Evolutionary conservation across 2,888 invertebrate species (phyloP).

Genomic region (Sphaeridia pumilis): DNA sequence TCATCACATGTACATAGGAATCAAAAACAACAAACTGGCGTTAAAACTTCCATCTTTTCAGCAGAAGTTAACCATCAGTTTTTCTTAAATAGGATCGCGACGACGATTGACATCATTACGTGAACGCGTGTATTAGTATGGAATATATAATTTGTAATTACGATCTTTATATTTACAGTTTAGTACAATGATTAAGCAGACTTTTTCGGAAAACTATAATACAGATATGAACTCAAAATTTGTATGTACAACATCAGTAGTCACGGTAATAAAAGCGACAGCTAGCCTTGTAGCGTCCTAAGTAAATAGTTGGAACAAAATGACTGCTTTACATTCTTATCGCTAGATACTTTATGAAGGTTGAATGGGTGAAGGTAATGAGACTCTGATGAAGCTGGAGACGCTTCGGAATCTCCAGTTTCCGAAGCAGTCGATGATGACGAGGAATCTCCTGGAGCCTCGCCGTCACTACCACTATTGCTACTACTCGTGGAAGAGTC

Average conservation of each 20-base stretch:
- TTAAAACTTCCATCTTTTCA: background rate
- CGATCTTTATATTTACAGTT: background rate
- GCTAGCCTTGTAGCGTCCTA: slow-evolving; percentile 11
- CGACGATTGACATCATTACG: too few relatives aligned
- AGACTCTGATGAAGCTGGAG: slow-evolving; percentile 14
- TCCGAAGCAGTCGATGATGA: slow-evolving; percentile 1
- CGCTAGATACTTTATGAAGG: slow-evolving; percentile 34
- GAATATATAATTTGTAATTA: too few relatives aligned
- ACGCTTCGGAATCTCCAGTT: background rate
- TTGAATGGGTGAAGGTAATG: slow-evolving; percentile 36
- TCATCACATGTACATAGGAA: slow-evolving; percentile 1
- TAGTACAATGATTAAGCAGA: background rate
- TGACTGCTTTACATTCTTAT: slow-evolving; percentile 24
- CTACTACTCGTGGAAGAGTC: background rate
- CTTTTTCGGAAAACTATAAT: too few relatives aligned
- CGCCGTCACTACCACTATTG: background rate
- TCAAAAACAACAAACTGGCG: slow-evolving; percentile 1
- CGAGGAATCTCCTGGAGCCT: background rate
- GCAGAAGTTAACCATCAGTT: too few relatives aligned
- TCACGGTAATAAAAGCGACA: too few relatives aligned
- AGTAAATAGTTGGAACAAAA: slow-evolving; percentile 36
- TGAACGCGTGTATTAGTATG: too few relatives aligned
- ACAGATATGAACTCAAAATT: too few relatives aligned
- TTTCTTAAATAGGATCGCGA: too few relatives aligned
- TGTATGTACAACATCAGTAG: too few relatives aligned